Percentiles rank a stretch among this genome's conserved stretches.
Evolutionary conservation across 2,797 vertebrate genomes (phyloP).

Genomic region (Tadarida brasiliensis): DNA sequence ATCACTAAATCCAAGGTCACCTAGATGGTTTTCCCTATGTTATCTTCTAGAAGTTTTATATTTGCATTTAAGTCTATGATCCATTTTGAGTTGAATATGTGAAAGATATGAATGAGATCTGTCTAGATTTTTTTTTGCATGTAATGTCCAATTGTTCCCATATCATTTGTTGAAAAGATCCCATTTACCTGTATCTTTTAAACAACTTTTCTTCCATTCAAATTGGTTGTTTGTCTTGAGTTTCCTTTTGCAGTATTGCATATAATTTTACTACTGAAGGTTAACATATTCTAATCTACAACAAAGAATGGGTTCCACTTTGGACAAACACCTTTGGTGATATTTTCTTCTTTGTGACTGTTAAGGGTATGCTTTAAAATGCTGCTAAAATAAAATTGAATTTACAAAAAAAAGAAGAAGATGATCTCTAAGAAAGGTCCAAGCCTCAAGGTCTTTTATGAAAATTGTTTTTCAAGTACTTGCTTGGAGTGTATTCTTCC

Average conservation of each 20-base stretch:
- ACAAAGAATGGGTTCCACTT: neutral
- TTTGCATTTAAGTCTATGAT: neutral
- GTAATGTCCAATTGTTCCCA: neutral
- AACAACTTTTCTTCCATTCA: neutral
- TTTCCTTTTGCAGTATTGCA: neutral
- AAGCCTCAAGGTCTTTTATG: neutral
- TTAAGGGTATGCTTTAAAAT: neutral
- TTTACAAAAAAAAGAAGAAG: neutral
- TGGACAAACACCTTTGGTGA: neutral
- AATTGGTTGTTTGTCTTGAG: neutral
- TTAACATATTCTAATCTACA: neutral
- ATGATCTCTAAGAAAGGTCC: neutral
- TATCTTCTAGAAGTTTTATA: neutral
- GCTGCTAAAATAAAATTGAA: neutral
- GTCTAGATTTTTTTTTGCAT: neutral
- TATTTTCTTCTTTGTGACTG: conserved; percentile 3
- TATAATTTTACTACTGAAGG: neutral
- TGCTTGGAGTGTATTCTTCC: conserved; percentile 4
- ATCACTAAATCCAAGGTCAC: neutral
- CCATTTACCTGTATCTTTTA: neutral
- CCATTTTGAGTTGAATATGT: neutral
- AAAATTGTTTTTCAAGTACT: conserved; percentile 32
- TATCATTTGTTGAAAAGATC: neutral
- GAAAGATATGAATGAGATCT: neutral
- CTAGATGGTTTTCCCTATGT: neutral